Conservation (phyloP, 2,797 vertebrate species). For the Danio jaintianensis region DNA sequence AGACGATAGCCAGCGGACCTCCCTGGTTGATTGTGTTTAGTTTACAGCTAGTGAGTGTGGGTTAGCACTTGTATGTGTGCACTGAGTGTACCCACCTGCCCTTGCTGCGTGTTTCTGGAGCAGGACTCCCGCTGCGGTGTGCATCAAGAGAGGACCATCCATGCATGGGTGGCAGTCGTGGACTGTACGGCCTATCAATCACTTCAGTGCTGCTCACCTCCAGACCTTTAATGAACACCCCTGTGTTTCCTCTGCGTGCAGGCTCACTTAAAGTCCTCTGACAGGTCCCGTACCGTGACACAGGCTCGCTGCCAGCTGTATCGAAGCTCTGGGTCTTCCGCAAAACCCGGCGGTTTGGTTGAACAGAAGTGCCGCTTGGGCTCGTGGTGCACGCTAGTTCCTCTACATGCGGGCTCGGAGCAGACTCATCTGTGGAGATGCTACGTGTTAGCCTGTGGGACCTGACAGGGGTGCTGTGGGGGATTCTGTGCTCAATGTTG, state of each 20-base stretch:
- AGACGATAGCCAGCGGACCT: not conserved
- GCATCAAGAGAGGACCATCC: constrained; percentile 67
- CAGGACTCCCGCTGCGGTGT: constrained; percentile 53
- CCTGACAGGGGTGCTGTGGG: constrained; percentile 59
- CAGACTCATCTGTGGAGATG: constrained; percentile 70
- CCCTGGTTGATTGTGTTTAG: constrained; percentile 2
- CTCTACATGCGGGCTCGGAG: constrained; percentile 36
- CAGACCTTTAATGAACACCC: constrained; percentile 85
- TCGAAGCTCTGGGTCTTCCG: constrained; percentile 92
- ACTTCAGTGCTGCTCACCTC: constrained; percentile 86
- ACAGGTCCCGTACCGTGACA: constrained; percentile 68
- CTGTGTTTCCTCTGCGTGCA: constrained; percentile 78
- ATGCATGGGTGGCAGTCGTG: constrained; percentile 66
- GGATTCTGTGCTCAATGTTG: constrained; percentile 50
- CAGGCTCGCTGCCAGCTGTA: constrained; percentile 73
- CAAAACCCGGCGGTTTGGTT: constrained; percentile 73
- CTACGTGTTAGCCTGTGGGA: constrained; percentile 70
- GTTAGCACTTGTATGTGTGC: not conserved
- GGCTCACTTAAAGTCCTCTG: constrained; percentile 80
- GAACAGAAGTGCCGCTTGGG: constrained; percentile 50
- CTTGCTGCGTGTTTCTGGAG: constrained; percentile 71
- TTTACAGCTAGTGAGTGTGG: not conserved
- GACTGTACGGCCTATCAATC: constrained; percentile 68
- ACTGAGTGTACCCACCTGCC: constrained; percentile 81
- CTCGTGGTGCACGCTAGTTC: constrained; percentile 34